Evolutionary conservation across 2,888 invertebrate species (phyloP), one percentile per base, ranked within the genome.

Genomic region (Diarsia rubi): DNA sequence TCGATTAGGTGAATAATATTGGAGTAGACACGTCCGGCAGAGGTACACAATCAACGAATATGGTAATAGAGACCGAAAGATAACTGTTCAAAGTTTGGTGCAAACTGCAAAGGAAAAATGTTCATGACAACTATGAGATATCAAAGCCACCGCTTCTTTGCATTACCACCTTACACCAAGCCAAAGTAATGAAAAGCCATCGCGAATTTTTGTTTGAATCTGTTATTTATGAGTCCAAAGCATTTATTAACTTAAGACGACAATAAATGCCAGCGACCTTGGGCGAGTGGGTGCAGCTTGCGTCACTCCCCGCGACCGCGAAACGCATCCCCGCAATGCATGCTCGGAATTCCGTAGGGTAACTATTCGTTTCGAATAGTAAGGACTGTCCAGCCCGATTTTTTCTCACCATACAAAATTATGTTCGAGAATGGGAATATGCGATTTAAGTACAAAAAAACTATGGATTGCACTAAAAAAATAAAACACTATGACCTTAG

Each of bases 1-100:
- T 88, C 87, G 88, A 91, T 92, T 92, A 90, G 78, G 86, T 76
- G 84, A 86, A 89, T 90, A 85, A 89, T 89, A 88, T 89, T 87
- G 69, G 75, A 88, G 88, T 88, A 88, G 86, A 88, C 88, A 90
- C 86, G 88, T 87, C 84, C 85, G 79, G 75, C 82, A 81, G 80
- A 83, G 80, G 69, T 79, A 73, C 76, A 80, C 84, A 90, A 89
- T 90, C 84, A 88, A 86, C 82, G 87, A 82, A 79, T 82, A 80
- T 78, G 84, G 78, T 78, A 85, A 86, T 85, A 74, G 77, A 81
- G 78, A 85, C 72, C 66, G 62, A 69, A 75, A 69, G 73, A 79
- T 49, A 73, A 74, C 78, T 69, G 54, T 63, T 66, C 45, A 62
- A 76, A 77, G 63, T 69, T 85, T 73, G 73, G 78, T 75, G 73